These are phyloP conservation scores for Dolichomitus sp. DNA, from an alignment of 2,888 invertebrate species.

Conservation along the genomic window DNA sequence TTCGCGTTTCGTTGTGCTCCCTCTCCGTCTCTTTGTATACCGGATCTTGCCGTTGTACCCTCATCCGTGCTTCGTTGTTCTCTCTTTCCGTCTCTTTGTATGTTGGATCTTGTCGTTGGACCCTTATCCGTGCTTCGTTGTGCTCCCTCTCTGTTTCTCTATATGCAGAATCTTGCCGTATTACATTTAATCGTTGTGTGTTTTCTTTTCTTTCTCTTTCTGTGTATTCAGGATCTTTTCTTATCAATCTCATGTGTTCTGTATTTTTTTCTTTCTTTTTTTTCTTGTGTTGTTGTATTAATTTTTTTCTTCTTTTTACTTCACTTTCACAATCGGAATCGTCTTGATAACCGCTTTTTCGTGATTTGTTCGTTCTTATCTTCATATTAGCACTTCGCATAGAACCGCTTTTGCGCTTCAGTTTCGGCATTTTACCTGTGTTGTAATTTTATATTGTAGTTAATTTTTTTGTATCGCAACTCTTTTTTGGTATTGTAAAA, in stretches of 20 bases:
- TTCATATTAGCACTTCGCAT: not conserved
- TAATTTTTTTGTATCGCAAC: not conserved
- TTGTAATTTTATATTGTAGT: not conserved
- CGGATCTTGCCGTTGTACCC: too few species aligned
- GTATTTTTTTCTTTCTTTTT: conserved; percentile 15
- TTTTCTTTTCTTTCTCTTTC: not conserved
- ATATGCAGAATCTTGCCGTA: not conserved
- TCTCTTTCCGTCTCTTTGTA: too few species aligned
- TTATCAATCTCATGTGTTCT: conserved; percentile 12
- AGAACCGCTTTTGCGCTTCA: conserved; percentile 14
- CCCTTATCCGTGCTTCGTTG: too few species aligned
- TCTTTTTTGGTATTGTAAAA: too few species aligned
- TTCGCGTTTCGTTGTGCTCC: too few species aligned
- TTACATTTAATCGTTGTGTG: not conserved
- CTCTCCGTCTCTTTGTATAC: too few species aligned
- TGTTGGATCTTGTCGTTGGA: too few species aligned
- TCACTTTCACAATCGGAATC: not conserved
- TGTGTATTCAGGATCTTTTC: not conserved
- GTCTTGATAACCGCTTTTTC: not conserved
- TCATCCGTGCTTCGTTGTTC: too few species aligned
- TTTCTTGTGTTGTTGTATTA: conserved; percentile 2
- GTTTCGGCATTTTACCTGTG: conserved; percentile 11
- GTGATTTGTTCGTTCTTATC: not conserved
- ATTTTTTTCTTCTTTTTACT: not conserved
- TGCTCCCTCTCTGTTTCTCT: too few species aligned